Conservation (phyloP, 2,113 vertebrate genomes). For the Maccullochella peelii region DNA sequence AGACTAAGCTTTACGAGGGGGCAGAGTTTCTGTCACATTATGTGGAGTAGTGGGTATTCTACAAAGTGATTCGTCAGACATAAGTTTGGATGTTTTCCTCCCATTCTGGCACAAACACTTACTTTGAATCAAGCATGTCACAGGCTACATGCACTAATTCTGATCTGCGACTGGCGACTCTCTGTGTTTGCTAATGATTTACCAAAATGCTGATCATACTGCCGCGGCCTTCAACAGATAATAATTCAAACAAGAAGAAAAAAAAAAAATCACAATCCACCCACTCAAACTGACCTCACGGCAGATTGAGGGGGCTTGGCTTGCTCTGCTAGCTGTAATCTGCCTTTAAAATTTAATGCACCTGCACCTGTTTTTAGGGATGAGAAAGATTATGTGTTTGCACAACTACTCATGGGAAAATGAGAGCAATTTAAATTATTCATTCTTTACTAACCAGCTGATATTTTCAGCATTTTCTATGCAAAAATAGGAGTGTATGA, state of each 20-base stretch:
- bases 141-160: background rate
- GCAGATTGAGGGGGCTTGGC: background rate
- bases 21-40: conserved; percentile 19
- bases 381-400: conserved; percentile 45
- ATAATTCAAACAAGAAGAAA: conserved; percentile 19
- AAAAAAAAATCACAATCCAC: background rate
- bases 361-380: conserved; percentile 48
- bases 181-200: conserved; percentile 2
- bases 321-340: conserved; percentile 35
- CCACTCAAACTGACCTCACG: conserved; percentile 13
- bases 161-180: background rate
- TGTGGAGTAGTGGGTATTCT: background rate
- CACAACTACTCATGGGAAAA: conserved; percentile 43
- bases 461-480: conserved; percentile 11
- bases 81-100: background rate
- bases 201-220: conserved; percentile 6
- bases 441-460: background rate
- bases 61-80: background rate
- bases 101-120: background rate
- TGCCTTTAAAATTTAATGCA: conserved; percentile 51
- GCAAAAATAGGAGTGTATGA: background rate
- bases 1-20: background rate
- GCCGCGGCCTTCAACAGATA: background rate
- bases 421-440: conserved; percentile 50
- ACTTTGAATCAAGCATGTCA: background rate